These are phyloP conservation scores for Phyllotreta striolata DNA, from an alignment of 2,888 invertebrate species.

Conservation along the genomic window DNA sequence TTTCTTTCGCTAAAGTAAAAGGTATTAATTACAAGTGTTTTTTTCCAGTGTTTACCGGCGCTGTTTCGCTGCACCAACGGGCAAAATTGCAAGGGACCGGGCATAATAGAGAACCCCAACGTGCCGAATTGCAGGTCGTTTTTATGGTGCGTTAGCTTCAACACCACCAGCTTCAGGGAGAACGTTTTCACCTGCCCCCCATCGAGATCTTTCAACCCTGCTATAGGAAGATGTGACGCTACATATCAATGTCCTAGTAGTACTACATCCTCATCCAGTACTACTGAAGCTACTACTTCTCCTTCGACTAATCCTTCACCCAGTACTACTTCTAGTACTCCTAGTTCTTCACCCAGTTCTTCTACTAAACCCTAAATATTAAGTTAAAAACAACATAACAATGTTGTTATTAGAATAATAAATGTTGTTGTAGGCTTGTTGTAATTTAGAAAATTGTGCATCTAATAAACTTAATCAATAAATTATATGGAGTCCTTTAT, in stretches of 20 bases:
- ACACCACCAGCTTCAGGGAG: background rate
- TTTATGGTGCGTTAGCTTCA: conserved; percentile 2
- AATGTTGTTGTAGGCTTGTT: conserved; percentile 16
- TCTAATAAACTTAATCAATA: background rate
- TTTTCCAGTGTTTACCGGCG: too few relatives aligned
- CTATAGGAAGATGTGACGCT: conserved; percentile 1
- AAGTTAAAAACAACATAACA: too few relatives aligned
- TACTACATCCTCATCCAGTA: too few relatives aligned
- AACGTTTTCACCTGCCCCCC: conserved; percentile 10
- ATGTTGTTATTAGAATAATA: too few relatives aligned
- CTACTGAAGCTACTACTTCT: background rate
- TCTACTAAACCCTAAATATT: too few relatives aligned
- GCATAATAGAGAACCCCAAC: background rate
- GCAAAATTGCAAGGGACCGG: background rate
- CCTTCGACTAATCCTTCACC: background rate
- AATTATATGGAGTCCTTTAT: too few relatives aligned
- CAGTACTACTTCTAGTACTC: background rate
- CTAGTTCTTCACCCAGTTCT: background rate
- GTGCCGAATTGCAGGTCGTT: background rate
- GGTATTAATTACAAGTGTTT: too few relatives aligned
- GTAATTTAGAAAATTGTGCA: conserved; percentile 20
- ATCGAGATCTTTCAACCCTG: conserved; percentile 15
- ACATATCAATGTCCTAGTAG: background rate
- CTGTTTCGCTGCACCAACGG: too few relatives aligned
- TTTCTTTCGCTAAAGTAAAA: too few relatives aligned